phyloP scores from a whole-genome alignment of 2,113 vertebrate genomes.

The Trogon surrucura region DNA sequence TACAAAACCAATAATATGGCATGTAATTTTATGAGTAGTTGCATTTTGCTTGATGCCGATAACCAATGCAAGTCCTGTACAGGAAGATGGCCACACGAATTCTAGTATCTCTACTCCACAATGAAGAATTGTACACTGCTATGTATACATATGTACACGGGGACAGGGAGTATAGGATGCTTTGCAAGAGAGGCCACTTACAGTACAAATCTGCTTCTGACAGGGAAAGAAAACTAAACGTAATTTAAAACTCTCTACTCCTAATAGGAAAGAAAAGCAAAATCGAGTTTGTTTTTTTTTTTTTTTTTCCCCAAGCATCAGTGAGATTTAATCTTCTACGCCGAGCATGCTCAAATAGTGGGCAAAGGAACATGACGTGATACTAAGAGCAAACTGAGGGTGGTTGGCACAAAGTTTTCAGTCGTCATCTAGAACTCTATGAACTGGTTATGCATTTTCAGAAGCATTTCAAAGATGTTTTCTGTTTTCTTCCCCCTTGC shows the following conservation, averaged over 20 bases:
- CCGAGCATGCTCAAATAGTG: background rate
- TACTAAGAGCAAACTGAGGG: background rate
- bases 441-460: background rate
- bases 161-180: constrained; percentile 79
- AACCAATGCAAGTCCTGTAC: constrained; percentile 77
- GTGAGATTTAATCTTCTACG: background rate
- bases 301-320: background rate
- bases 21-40: constrained; percentile 55
- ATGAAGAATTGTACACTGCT: constrained; percentile 85
- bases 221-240: constrained; percentile 38
- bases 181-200: constrained; percentile 73
- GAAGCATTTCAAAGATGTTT: background rate
- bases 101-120: constrained; percentile 85
- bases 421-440: background rate
- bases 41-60: constrained; percentile 47
- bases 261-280: constrained; percentile 57
- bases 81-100: constrained; percentile 88
- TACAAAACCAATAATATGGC: constrained; percentile 73
- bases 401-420: background rate
- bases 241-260: constrained; percentile 4
- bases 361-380: background rate
- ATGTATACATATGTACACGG: constrained; percentile 96
- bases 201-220: constrained; percentile 70
- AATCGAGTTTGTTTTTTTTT: background rate
- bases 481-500: background rate